Conservation (phyloP, 2,113 vertebrate genomes). For the Heterotis niloticus region DNA sequence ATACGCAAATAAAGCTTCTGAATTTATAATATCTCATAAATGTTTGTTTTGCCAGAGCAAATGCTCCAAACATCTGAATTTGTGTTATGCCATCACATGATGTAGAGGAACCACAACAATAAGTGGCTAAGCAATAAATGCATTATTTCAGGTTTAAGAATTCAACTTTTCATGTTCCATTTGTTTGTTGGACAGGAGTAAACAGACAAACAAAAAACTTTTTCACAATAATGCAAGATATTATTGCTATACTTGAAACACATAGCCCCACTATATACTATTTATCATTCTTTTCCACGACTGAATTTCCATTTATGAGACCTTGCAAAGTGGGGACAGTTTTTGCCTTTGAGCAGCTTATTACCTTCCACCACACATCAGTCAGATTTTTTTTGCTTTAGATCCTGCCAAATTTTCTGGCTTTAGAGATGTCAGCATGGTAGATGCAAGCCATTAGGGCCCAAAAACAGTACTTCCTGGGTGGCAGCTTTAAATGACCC, state of each 20-base stretch:
- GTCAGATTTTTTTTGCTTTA: constrained; percentile 2
- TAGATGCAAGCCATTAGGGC: constrained; percentile 7
- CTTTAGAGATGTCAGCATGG: neutral
- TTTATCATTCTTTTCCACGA: constrained; percentile 12
- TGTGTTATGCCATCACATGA: neutral
- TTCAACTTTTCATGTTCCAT: no score
- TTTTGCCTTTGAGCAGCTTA: neutral
- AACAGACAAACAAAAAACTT: neutral
- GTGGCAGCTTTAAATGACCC: neutral
- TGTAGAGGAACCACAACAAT: neutral
- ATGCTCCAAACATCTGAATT: no score
- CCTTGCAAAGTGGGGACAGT: neutral
- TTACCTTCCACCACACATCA: neutral
- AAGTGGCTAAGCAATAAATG: neutral
- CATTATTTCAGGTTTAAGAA: neutral
- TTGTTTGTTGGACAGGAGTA: neutral
- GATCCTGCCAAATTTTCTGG: neutral
- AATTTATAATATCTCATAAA: no score
- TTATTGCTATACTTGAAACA: no score
- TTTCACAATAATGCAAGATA: no score
- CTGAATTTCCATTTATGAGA: neutral
- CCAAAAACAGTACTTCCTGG: neutral
- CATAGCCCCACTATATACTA: no score
- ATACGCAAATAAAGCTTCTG: no score
- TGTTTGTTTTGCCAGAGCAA: no score